phyloP scores from a whole-genome alignment of 2,888 invertebrate genomes.

The Caenorhabditis becei region DNA sequence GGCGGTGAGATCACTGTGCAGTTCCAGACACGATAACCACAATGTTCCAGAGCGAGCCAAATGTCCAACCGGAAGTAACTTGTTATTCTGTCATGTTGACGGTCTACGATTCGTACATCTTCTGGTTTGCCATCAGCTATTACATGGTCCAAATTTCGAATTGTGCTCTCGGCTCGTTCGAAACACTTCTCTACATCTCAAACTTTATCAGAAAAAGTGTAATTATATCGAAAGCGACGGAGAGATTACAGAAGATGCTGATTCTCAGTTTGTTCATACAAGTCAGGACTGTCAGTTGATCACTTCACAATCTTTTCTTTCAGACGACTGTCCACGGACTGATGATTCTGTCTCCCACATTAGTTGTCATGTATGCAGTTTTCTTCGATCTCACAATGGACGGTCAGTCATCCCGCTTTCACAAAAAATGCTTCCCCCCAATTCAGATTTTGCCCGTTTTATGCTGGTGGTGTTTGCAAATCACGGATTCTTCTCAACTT shows the following conservation, averaged over 20 bases:
- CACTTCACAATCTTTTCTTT: background rate
- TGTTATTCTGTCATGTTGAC: background rate
- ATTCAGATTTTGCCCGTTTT: background rate
- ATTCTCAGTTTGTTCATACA: background rate
- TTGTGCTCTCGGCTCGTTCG: background rate
- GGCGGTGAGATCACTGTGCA: no score
- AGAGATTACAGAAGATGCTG: background rate
- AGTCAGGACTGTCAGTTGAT: background rate
- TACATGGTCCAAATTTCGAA: background rate
- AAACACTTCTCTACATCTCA: background rate
- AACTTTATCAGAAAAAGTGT: background rate
- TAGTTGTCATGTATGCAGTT: no score
- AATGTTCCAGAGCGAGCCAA: no score
- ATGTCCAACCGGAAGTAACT: background rate
- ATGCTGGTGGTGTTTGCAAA: background rate
- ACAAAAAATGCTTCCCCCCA: no score
- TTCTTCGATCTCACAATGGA: no score
- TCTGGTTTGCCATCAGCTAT: background rate
- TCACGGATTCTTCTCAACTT: slow-evolving; percentile 5
- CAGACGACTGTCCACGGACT: background rate
- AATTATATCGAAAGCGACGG: background rate
- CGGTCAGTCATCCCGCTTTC: no score
- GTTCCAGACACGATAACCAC: no score
- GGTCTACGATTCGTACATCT: background rate
- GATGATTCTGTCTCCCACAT: no score